These are phyloP conservation scores for Schizopygopsis pylzovi DNA, from an alignment of 2,797 vertebrate genomes.

Conservation along the genomic window DNA sequence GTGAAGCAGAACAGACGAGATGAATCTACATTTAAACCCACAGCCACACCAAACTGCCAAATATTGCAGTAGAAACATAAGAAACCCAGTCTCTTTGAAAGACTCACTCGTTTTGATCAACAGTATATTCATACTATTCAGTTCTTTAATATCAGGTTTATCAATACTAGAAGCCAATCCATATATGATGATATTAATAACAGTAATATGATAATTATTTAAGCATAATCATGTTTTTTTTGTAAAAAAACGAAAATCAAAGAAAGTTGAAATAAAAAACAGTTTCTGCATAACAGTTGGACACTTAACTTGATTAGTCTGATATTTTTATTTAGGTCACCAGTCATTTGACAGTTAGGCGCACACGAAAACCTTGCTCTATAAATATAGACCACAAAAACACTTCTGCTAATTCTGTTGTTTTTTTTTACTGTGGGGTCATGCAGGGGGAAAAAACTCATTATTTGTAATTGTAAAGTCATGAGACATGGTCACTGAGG, in stretches of 20 bases:
- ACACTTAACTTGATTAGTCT: too few relatives aligned
- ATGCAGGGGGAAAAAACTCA: neutral
- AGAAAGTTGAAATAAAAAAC: too few relatives aligned
- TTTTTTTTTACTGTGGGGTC: neutral
- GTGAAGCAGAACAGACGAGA: neutral
- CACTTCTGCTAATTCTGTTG: neutral
- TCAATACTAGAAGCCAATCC: neutral
- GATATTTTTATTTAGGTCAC: neutral
- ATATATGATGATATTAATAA: too few relatives aligned
- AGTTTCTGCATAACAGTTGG: too few relatives aligned
- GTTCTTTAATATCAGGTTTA: neutral
- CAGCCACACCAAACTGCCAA: conserved; percentile 18
- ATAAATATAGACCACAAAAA: neutral
- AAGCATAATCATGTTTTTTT: neutral
- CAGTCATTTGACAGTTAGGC: neutral
- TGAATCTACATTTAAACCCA: conserved; percentile 22
- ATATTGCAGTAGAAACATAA: neutral
- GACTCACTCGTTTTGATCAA: neutral
- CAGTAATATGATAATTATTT: neutral
- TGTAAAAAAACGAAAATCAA: neutral
- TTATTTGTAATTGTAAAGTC: neutral
- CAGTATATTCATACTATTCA: neutral
- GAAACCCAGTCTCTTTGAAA: neutral
- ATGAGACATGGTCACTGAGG: neutral
- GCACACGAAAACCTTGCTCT: neutral